A percentile compares a stretch with the other conserved stretches of the same genome.
Conservation (phyloP, 2,797 vertebrate species). For the Cirrhinus mrigala region DNA sequence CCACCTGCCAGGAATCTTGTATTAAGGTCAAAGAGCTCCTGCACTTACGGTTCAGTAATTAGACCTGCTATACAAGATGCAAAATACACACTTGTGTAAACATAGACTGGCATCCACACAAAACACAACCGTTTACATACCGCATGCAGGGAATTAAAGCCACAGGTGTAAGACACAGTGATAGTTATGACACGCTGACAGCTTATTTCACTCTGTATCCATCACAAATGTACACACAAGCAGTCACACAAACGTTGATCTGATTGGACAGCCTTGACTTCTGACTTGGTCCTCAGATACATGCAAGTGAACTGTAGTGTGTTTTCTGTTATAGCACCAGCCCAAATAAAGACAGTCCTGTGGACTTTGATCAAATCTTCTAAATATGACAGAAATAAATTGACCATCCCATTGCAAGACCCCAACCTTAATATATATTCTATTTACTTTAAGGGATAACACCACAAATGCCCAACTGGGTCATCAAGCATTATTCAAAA, state of each 20-base stretch:
- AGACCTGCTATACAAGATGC: conserved; percentile 41
- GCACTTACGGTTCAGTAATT: conserved; percentile 52
- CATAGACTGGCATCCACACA: background rate
- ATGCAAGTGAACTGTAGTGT: background rate
- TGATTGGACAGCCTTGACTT: background rate
- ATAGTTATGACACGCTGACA: conserved; percentile 5
- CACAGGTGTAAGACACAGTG: background rate
- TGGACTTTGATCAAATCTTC: background rate
- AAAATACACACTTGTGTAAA: conserved; percentile 38
- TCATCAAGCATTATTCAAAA: background rate
- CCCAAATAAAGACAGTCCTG: background rate
- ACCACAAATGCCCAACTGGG: background rate
- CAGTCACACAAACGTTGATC: background rate
- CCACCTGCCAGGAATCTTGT: background rate
- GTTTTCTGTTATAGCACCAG: background rate
- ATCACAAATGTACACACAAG: background rate
- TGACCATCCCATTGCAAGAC: background rate
- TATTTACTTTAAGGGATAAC: background rate
- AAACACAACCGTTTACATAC: background rate
- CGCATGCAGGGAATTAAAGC: background rate
- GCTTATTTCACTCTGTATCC: background rate
- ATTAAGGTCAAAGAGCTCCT: conserved; percentile 54
- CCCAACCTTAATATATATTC: background rate
- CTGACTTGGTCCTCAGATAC: background rate
- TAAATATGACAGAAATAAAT: background rate